Percentiles rank a stretch among this genome's conserved stretches.
Evolutionary conservation across 2,888 invertebrate genomes (phyloP).

Genomic region (Melolontha melolontha): DNA sequence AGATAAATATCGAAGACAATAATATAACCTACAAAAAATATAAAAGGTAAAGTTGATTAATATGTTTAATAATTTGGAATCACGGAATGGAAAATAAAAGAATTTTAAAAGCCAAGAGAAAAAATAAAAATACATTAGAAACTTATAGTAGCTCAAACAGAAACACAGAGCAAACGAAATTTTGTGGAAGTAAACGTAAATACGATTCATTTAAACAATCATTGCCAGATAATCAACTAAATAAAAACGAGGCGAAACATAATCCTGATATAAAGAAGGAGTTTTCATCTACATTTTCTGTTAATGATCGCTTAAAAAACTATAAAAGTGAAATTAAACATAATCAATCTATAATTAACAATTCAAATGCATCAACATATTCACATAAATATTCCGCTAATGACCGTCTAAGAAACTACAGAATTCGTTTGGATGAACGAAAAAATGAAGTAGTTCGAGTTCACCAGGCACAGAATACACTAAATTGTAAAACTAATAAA

Average conservation of each 20-base stretch:
- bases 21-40: too few relatives aligned
- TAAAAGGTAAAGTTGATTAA: too few relatives aligned
- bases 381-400: slow-evolving; percentile 43
- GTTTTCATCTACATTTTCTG: not conserved
- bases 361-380: not conserved
- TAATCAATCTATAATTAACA: not conserved
- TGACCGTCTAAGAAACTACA: slow-evolving; percentile 44
- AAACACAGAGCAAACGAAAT: not conserved
- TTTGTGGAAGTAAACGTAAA: too few relatives aligned
- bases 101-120: slow-evolving; percentile 43
- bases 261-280: too few relatives aligned
- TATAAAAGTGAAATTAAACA: not conserved
- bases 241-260: too few relatives aligned
- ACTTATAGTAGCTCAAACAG: not conserved
- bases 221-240: too few relatives aligned
- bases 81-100: slow-evolving; percentile 42
- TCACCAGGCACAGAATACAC: slow-evolving; percentile 14
- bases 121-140: slow-evolving; percentile 15
- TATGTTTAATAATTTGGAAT: not conserved
- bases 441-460: slow-evolving; percentile 38
- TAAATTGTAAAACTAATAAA: not conserved
- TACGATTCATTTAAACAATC: too few relatives aligned
- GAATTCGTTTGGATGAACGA: slow-evolving; percentile 26
- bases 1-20: too few relatives aligned
- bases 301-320: not conserved